Evolutionary conservation across 2,113 vertebrate species (phyloP).

Genomic region (Chlamydotis undulata): DNA sequence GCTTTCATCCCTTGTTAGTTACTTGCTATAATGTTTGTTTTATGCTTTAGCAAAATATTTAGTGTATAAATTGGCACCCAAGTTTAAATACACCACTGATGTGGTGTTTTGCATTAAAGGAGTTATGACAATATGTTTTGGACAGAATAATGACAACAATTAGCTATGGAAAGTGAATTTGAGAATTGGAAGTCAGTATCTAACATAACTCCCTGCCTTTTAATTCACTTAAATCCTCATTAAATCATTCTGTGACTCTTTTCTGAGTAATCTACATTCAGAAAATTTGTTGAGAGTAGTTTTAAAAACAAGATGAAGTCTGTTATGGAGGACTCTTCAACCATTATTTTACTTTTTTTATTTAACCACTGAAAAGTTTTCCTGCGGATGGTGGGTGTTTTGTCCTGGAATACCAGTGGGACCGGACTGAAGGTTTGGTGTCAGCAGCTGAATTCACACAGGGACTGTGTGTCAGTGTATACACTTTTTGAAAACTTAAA

Average conservation of each 20-base stretch:
- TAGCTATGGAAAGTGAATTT: neutral
- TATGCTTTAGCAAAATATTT: constrained; percentile 8
- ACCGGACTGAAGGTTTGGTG: neutral
- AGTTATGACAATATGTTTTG: neutral
- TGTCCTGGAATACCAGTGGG: neutral
- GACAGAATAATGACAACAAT: neutral
- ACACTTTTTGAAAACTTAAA: neutral
- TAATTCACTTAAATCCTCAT: neutral
- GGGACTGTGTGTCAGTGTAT: constrained; percentile 43
- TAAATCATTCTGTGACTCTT: neutral
- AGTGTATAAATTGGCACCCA: constrained; percentile 63
- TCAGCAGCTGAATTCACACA: neutral
- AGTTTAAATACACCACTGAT: neutral
- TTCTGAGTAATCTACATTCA: neutral
- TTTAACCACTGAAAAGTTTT: neutral
- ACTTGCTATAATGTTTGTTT: neutral
- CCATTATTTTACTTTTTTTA: neutral
- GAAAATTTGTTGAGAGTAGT: neutral
- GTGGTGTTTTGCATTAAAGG: neutral
- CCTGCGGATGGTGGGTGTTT: neutral
- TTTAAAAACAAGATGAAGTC: neutral
- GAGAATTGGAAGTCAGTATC: neutral
- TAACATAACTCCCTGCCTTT: neutral
- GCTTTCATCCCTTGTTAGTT: constrained; percentile 21
- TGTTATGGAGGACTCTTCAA: neutral